phyloP scores from a whole-genome alignment of 1,140 invertebrate genomes.

The Caerostris extrusa region DNA sequence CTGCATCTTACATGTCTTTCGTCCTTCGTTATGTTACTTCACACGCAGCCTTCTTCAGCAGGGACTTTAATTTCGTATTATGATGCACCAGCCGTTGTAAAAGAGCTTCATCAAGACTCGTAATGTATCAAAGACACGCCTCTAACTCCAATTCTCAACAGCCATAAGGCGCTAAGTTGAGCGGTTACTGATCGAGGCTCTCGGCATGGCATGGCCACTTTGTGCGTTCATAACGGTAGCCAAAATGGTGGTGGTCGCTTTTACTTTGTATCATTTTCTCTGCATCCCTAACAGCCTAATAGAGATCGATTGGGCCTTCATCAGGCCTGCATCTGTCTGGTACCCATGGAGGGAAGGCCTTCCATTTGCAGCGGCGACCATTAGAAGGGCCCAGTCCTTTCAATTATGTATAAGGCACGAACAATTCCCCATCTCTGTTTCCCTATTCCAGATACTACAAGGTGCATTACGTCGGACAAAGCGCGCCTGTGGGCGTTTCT shows the following conservation, averaged over 20 bases:
- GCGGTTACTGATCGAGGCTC: too few species aligned
- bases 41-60: too few species aligned
- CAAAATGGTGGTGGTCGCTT: background rate
- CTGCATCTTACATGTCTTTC: too few species aligned
- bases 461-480: slow-evolving; percentile 34
- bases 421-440: slow-evolving; percentile 35
- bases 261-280: slow-evolving; percentile 23
- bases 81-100: too few species aligned
- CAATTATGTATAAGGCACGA: slow-evolving; percentile 44
- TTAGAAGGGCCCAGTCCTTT: background rate
- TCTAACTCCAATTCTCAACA: too few species aligned
- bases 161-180: too few species aligned
- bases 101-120: too few species aligned
- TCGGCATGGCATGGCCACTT: background rate
- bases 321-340: slow-evolving; percentile 23
- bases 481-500: background rate
- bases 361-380: background rate
- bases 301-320: slow-evolving; percentile 30
- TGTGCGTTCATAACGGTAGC: background rate
- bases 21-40: too few species aligned
- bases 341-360: slow-evolving; percentile 12
- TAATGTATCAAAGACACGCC: too few species aligned
- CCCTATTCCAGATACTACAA: background rate
- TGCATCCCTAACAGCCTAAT: background rate
- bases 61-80: too few species aligned